Conservation (phyloP, 2,888 invertebrate species). For the Amorpha juglandis region DNA sequence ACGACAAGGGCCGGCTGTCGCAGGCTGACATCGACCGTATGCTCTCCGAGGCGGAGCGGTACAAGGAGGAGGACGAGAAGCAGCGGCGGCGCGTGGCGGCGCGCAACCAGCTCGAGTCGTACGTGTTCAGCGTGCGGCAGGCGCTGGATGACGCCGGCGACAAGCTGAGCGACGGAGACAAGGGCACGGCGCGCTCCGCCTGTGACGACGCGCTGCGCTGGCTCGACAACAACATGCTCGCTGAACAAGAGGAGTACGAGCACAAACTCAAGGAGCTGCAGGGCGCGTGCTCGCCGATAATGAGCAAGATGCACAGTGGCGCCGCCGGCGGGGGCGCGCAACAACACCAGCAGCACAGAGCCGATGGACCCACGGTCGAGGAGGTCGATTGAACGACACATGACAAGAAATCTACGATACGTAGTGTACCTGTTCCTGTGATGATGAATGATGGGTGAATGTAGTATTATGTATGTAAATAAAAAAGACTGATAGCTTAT, state of each 20-base stretch:
- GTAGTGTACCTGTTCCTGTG: constrained; percentile 4
- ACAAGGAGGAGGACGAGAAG: constrained; percentile 89
- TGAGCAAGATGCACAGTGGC: constrained; percentile 85
- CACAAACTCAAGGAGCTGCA: constrained; percentile 85
- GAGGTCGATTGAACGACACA: constrained; percentile 60
- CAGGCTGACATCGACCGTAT: constrained; percentile 93
- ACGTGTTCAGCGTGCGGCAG: constrained; percentile 88
- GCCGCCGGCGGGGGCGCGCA: constrained; percentile 42
- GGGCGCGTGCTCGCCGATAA: constrained; percentile 82
- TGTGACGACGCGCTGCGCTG: constrained; percentile 87
- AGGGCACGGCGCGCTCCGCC: constrained; percentile 70
- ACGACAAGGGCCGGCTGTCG: constrained; percentile 91
- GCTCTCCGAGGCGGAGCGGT: constrained; percentile 89
- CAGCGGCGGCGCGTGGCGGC: constrained; percentile 87
- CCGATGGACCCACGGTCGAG: constrained; percentile 61
- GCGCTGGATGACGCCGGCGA: constrained; percentile 86
- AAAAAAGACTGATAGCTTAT: constrained; percentile 2
- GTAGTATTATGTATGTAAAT: constrained; percentile 7
- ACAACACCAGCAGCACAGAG: background rate
- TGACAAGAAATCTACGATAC: background rate
- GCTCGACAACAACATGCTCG: constrained; percentile 88
- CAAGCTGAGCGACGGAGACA: constrained; percentile 87
- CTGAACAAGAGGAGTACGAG: constrained; percentile 87
- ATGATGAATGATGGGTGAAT: background rate
- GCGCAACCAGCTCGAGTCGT: constrained; percentile 89